phyloP scores from a whole-genome alignment of 2,113 vertebrate species.

The Pelodiscus sinensis region DNA sequence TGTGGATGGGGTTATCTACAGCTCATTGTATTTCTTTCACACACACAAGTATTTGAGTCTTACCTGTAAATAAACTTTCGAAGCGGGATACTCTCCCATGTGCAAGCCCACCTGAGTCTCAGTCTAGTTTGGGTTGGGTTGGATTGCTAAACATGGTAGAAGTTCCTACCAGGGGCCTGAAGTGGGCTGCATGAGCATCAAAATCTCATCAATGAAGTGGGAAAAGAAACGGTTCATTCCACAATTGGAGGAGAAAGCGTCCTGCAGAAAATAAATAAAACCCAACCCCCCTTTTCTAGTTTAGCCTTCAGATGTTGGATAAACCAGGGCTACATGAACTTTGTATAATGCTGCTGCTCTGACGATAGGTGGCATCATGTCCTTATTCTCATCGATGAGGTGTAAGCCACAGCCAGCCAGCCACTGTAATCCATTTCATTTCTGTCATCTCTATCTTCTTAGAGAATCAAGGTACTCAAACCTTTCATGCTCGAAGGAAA shows the following conservation, averaged over 20 bases:
- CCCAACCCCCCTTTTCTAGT: background rate
- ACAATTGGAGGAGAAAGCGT: background rate
- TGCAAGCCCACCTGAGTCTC: background rate
- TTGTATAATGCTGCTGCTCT: background rate
- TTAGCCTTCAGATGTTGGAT: background rate
- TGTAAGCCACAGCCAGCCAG: background rate
- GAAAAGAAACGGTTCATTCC: background rate
- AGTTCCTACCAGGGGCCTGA: background rate
- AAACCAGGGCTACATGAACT: background rate
- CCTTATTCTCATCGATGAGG: background rate
- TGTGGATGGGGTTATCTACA: background rate
- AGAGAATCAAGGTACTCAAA: background rate
- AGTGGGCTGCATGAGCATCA: too few species aligned
- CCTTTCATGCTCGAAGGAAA: background rate
- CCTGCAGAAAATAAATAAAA: background rate
- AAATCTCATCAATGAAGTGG: background rate
- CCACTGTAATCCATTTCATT: background rate
- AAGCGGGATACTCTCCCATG: background rate
- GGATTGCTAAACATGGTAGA: background rate
- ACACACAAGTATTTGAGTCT: background rate
- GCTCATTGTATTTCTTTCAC: background rate
- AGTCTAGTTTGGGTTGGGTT: background rate
- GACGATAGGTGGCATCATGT: slow-evolving; percentile 3
- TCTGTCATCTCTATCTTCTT: background rate
- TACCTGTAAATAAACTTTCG: background rate